Evolutionary conservation across 1,140 invertebrate species (phyloP).

Genomic region (Mactra quadrangularis): DNA sequence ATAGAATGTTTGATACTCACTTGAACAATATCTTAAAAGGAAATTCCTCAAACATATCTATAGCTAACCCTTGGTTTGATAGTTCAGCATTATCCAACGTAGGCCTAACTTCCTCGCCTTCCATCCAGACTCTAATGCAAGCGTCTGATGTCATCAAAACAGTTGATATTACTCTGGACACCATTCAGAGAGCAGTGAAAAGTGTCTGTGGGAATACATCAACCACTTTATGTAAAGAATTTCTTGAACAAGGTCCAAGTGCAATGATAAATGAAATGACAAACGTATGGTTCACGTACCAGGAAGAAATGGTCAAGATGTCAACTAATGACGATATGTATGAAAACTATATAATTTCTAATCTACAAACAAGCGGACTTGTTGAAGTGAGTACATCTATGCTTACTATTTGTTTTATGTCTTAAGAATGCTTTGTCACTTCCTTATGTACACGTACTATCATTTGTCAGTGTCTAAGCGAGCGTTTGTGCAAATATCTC

Average conservation of each 20-base stretch:
- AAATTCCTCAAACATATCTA: background rate
- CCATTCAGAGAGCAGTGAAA: slow-evolving; percentile 60
- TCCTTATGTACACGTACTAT: no score
- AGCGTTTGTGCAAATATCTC: no score
- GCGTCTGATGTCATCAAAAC: slow-evolving; percentile 18
- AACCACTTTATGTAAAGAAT: slow-evolving; percentile 63
- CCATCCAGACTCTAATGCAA: slow-evolving; percentile 18
- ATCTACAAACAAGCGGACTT: slow-evolving; percentile 56
- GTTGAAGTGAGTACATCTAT: slow-evolving; percentile 72
- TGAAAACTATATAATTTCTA: slow-evolving; percentile 63
- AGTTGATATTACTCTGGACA: slow-evolving; percentile 44
- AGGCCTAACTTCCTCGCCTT: background rate
- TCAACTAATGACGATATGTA: background rate
- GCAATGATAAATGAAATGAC: slow-evolving; percentile 20
- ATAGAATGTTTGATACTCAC: slow-evolving; percentile 66
- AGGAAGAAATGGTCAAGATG: slow-evolving; percentile 27
- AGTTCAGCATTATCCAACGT: background rate
- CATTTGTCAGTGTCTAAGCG: no score
- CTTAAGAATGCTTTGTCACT: no score
- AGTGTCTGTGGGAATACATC: slow-evolving; percentile 65
- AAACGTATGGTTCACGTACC: slow-evolving; percentile 48
- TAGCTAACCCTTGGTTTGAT: slow-evolving; percentile 56
- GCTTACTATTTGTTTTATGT: no score
- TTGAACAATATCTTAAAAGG: slow-evolving; percentile 14
- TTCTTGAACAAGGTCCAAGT: slow-evolving; percentile 47